Base-by-base conservation (phyloP, 2,113 vertebrate species). In the Syrmaticus mikado region DNA sequence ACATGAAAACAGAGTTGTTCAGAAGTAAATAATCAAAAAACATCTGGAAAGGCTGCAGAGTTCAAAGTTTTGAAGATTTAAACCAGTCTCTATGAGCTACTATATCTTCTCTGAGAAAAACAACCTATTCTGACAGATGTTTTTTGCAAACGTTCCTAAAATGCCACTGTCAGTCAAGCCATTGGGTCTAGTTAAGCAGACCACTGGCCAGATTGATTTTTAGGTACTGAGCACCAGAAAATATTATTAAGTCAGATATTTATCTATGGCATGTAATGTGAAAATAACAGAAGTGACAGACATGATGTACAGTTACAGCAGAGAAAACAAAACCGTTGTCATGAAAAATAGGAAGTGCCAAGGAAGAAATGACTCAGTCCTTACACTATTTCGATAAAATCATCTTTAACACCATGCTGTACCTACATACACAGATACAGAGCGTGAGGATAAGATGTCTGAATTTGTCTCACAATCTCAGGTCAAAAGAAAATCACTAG, bases 281-380 rank as follows among this genome's bases (percentile, higher is more conserved):
- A 71, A 65, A 53, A 58, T 36, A 92, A 55, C 25, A 61, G 64
- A 58, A 41, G 67, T 77, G 82, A 65, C 68, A 96, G 76, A 77
- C 24, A 2, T 6, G 60, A 78, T 36, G 28, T 52, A 48, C 43
- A 82, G 20, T 57, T 9, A 16, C 66, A 85, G 18, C 46, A 71
- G 50, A 90, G 68, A 91, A 93, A 64, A 61, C 25, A 88, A 94
- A 96, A 45, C 10, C 27, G 57, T 72, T 82, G 87, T 58, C 4
- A 53, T 58, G n/a, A 92, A 75, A 77, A 82, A 84, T 1, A 82
- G 46, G 67, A 81, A 0, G 2, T 84, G 65, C 3, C 52, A 82
- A 90, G 36, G 11, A 65, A 86, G 36, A 93, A 93, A 86, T 89
- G 6, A 79, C 30, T 89, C 73, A 46, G 46, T 55, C 46, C 60